Evolutionary conservation across 2,113 vertebrate species (phyloP).

Genomic region (Zingel zingel): DNA sequence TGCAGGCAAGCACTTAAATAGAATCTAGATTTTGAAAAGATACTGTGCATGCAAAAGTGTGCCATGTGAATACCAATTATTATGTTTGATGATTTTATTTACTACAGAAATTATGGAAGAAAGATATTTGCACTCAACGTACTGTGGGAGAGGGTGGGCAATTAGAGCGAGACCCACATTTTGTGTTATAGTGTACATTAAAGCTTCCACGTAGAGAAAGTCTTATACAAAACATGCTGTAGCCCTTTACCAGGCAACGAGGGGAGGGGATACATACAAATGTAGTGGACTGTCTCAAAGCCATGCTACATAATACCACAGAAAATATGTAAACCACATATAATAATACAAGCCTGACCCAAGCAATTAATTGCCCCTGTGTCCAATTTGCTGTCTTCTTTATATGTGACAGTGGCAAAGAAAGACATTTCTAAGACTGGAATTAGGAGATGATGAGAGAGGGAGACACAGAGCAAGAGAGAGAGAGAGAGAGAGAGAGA

Average conservation of each 20-base stretch:
- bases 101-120: conserved; percentile 19
- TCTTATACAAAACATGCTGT: conserved; percentile 16
- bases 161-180: conserved; percentile 20
- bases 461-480: conserved; percentile 33
- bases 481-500: conserved; percentile 32
- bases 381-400: conserved; percentile 62
- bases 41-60: conserved; percentile 20
- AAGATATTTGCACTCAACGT: background rate
- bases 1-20: conserved; percentile 11
- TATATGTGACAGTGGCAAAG: conserved; percentile 39
- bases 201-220: conserved; percentile 14
- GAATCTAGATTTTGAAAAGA: conserved; percentile 13
- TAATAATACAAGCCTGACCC: conserved; percentile 19
- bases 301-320: conserved; percentile 29
- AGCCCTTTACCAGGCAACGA: conserved; percentile 12
- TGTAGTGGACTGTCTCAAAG: conserved; percentile 14
- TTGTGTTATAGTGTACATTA: background rate
- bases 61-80: conserved; percentile 37
- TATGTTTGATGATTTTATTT: conserved; percentile 37
- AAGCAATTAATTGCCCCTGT: conserved; percentile 55
- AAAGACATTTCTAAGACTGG: conserved; percentile 47
- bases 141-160: background rate
- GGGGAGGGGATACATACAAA: conserved; percentile 29
- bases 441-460: conserved; percentile 52
- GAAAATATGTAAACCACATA: conserved; percentile 38